Percentiles rank a stretch among this genome's conserved stretches.
Conservation (phyloP, 2,888 invertebrate genomes). For the Pyrgus malvae region DNA sequence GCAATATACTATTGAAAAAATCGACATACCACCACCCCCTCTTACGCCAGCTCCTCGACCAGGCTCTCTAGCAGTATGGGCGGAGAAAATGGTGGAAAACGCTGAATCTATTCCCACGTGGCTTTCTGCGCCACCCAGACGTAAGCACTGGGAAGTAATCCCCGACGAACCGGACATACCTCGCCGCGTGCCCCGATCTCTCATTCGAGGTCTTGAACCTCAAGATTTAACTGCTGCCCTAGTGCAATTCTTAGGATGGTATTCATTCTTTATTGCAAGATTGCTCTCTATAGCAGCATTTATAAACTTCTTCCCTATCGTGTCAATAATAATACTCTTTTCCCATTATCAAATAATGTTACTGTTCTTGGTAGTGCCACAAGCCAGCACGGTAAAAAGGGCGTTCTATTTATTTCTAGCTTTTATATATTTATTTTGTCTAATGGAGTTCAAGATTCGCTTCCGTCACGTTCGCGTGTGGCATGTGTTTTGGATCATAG, state of each 20-base stretch:
- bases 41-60: slow-evolving; percentile 67
- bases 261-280: slow-evolving; percentile 86
- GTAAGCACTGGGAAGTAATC: slow-evolving; percentile 59
- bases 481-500: slow-evolving; percentile 85
- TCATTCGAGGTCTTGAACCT: slow-evolving; percentile 85
- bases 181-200: slow-evolving; percentile 68
- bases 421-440: slow-evolving; percentile 87
- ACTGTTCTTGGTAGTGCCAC: slow-evolving; percentile 84
- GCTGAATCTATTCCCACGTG: slow-evolving; percentile 78
- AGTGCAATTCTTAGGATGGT: slow-evolving; percentile 89
- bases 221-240: slow-evolving; percentile 87
- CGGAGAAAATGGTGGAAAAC: slow-evolving; percentile 78
- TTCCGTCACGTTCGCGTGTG: slow-evolving; percentile 87
- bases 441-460: slow-evolving; percentile 90
- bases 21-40: slow-evolving; percentile 77
- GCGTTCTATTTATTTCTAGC: slow-evolving; percentile 87
- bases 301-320: slow-evolving; percentile 84
- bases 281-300: slow-evolving; percentile 87
- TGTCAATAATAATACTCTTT: slow-evolving; percentile 81
- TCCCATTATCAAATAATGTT: slow-evolving; percentile 86
- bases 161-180: slow-evolving; percentile 69
- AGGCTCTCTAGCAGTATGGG: slow-evolving; percentile 67
- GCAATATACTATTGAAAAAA: slow-evolving; percentile 59
- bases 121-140: slow-evolving; percentile 73
- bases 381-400: slow-evolving; percentile 76